A percentile compares a stretch with the other conserved stretches of the same genome.
These are phyloP conservation scores for Tautogolabrus adspersus DNA, from an alignment of 2,113 vertebrate genomes.

Conservation along the genomic window DNA sequence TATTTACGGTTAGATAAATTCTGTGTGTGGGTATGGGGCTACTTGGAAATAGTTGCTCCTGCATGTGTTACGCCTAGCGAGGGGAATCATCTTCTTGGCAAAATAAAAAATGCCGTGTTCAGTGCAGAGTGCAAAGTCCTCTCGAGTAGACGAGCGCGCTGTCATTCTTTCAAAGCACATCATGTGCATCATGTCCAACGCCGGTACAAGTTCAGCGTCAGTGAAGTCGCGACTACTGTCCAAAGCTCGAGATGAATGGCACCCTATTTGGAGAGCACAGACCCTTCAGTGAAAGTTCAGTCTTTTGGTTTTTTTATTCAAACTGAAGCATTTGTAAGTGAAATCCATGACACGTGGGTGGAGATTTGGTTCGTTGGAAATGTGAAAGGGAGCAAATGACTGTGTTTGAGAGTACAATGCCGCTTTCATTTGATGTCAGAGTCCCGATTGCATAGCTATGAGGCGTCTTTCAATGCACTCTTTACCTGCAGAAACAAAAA, in stretches of 20 bases:
- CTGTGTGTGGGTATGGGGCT: conserved; percentile 31
- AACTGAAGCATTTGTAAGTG: conserved; percentile 15
- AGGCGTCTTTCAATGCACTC: conserved; percentile 94
- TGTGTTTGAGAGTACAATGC: too few relatives aligned
- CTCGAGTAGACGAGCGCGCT: background rate
- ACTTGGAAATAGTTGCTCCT: conserved; percentile 60
- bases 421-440: too few relatives aligned
- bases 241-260: background rate
- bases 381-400: conserved; percentile 26
- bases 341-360: conserved; percentile 1
- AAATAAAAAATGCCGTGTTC: conserved; percentile 3
- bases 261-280: background rate
- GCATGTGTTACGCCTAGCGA: conserved; percentile 5
- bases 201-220: conserved; percentile 1
- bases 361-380: conserved; percentile 33
- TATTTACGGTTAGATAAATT: conserved; percentile 8
- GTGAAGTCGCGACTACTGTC: conserved; percentile 7
- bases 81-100: conserved; percentile 18
- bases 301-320: background rate
- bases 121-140: conserved; percentile 34
- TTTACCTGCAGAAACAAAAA: conserved; percentile 85
- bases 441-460: conserved; percentile 89
- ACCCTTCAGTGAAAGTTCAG: background rate
- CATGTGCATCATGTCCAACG: conserved; percentile 20
- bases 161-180: conserved; percentile 28